Base-by-base conservation (phyloP, 2,888 invertebrate species). In the Volucella bombylans region DNA sequence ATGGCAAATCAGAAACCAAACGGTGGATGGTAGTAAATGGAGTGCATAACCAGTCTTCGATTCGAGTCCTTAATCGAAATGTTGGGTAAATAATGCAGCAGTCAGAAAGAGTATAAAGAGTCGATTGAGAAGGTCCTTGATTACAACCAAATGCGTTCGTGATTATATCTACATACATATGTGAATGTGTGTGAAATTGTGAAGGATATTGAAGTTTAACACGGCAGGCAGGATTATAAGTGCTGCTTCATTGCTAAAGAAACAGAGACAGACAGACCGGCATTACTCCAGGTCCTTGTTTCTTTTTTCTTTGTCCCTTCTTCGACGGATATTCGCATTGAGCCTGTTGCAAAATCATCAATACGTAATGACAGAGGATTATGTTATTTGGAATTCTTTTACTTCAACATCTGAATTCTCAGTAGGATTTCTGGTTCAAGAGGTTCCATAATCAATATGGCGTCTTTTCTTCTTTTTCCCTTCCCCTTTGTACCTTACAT, bases 51-150 rank as follows among this genome's bases (percentile, higher is more conserved):
- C 59, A 82, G 73, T 72, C 65, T 6, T 38, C 62, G 49, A 78
- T 54, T 62, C 69, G 39, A 71, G 80, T 83, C 81, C 81, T 85
- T 85, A 81, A 85, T 85, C 61, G 85, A 77, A 72, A 86, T 82
- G 86, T 86, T 86, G 82, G 78, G 86, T 86, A 86, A 86, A 86
- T 86, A 86, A 65, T 74, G 67, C 76, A 67, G 76, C 85, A 85
- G 85, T 85, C 85, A 77, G 81, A 31, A 31, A 31, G 31, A 31
- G 31, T 31, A 31, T 31, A 31, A 31, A 31, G 31, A 72, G 72
- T 45, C 38, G 71, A 71, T 59, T 79, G 67, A 81, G 80, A 39
- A 80, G 77, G 74, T 82, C 54, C 82, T 82, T 86, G 81, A 82
- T 82, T 86, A 86, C 77, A 82, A 68, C 50, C 49, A 74, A 80